phyloP scores from a whole-genome alignment of 2,113 vertebrate genomes.

The Dicrurus megarhynchus region DNA sequence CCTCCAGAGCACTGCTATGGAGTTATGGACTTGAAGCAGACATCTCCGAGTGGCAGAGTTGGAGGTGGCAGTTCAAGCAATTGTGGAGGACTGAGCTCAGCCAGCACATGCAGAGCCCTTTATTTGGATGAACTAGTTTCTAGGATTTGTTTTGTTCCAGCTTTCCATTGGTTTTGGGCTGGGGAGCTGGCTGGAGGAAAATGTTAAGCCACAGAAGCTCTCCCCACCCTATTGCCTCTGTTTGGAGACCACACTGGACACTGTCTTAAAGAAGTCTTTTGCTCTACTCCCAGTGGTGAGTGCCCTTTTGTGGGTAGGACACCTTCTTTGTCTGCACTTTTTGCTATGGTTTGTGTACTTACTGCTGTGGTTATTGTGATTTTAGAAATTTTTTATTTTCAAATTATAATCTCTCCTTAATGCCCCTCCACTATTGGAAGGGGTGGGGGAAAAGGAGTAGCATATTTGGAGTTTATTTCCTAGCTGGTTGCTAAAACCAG shows the following conservation, averaged over 20 bases:
- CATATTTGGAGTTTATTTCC: background rate
- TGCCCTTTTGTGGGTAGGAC: background rate
- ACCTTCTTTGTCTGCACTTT: background rate
- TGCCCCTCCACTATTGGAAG: background rate
- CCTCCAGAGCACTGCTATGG: too few species aligned
- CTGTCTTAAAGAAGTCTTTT: background rate
- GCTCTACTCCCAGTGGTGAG: background rate
- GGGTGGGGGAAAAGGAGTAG: fast-evolving
- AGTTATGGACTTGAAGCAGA: background rate
- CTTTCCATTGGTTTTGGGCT: background rate
- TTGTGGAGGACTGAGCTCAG: background rate
- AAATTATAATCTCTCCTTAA: background rate
- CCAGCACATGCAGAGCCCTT: background rate
- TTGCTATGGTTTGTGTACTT: background rate
- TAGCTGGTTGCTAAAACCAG: background rate
- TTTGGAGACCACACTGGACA: background rate
- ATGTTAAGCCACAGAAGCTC: fast-evolving
- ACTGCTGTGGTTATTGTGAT: background rate
- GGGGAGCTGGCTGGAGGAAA: background rate
- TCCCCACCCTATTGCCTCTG: background rate
- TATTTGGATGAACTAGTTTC: background rate
- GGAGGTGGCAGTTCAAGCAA: background rate
- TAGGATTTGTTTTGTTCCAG: background rate
- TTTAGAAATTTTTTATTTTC: background rate
- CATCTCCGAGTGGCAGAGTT: fast-evolving